phyloP scores from a whole-genome alignment of 53 echinoderm and acorn worm species.

The Antedon mediterranea region DNA sequence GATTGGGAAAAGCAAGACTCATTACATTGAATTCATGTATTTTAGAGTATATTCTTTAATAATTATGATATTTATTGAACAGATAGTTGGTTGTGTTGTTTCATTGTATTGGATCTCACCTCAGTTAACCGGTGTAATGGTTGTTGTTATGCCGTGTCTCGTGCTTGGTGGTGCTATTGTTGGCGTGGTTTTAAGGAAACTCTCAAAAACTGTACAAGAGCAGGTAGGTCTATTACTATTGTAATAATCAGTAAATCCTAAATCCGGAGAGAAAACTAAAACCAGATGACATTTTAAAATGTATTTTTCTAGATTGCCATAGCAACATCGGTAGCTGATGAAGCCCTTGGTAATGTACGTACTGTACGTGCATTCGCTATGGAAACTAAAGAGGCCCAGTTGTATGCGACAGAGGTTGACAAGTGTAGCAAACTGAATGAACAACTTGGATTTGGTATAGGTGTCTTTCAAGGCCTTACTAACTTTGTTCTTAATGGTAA shows the following conservation, averaged over 20 bases:
- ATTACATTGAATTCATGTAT: too few species aligned
- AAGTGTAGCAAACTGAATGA: slow-evolving; percentile 56
- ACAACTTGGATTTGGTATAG: slow-evolving; percentile 77
- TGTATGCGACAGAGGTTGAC: slow-evolving; percentile 56
- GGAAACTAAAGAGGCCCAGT: slow-evolving; percentile 73
- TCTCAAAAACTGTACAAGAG: slow-evolving; percentile 65
- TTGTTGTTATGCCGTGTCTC: slow-evolving; percentile 59
- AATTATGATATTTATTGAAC: too few species aligned
- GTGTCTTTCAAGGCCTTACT: slow-evolving; percentile 71
- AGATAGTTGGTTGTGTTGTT: slow-evolving; percentile 51
- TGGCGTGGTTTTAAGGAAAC: slow-evolving; percentile 50
- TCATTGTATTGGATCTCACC: slow-evolving; percentile 69
- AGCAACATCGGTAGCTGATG: slow-evolving; percentile 75
- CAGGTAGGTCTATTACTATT: slow-evolving; percentile 31
- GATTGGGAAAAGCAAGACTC: too few species aligned
- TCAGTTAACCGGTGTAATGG: slow-evolving; percentile 59
- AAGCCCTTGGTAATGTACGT: slow-evolving; percentile 84
- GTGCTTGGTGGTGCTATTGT: slow-evolving; percentile 57
- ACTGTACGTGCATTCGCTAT: slow-evolving; percentile 92
- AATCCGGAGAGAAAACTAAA: too few species aligned
- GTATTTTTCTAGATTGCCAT: slow-evolving; percentile 29
- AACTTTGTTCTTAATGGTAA: slow-evolving; percentile 88
- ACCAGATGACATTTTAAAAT: too few species aligned
- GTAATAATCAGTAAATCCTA: too few species aligned
- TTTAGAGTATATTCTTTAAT: too few species aligned